Base-by-base conservation (phyloP, 2,113 vertebrate species). In the Excalfactoria chinensis region DNA sequence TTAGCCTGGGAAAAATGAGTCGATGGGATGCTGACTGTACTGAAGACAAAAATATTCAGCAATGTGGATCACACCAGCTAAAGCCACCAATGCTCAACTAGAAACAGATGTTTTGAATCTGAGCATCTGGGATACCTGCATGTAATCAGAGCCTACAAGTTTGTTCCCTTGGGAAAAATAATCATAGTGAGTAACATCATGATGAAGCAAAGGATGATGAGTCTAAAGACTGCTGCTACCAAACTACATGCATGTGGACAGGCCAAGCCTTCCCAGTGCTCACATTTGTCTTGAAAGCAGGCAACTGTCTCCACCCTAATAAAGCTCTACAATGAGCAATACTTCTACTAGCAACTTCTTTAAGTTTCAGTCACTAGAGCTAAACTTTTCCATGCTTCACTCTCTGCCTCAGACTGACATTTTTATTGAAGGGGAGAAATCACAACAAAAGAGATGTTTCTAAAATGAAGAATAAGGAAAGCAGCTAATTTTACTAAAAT, bases 171-270 rank as follows among this genome's bases (percentile, higher is more conserved):
- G 14, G 55, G 18, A 18, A 37, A 48, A 71, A 40, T 53, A 53
- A 53, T n/a, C 20, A 44, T 0, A 2, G 21, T 19, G 18, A 49
- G 34, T 51, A 67, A 44, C 20, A 28, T 12, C 41, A 23, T 3
- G 1, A 28, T n/a, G 71, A 73, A 55, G 41, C 8, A 32, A 23
- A 51, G 34, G 60, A 74, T 0, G 1, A 69, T 2, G 4, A 68
- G n/a, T 48, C 1, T 1, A 21, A 44, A 77, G 63, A 32, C 11
- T 11, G 32, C 59, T 63, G 59, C 82, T 62, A 53, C 34, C 22
- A n/a, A 0, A 3, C 6, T 1, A 1, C 5, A 11, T n/a, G 59
- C 3, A 0, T 9, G 17, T 1, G 1, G 34, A 26, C 53, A 66
- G 30, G 37, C 11, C 1, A 0, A 71, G 51, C 40, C 32, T 48